Conservation (phyloP, 2,888 invertebrate species). For the Xanthorhoe designata region DNA sequence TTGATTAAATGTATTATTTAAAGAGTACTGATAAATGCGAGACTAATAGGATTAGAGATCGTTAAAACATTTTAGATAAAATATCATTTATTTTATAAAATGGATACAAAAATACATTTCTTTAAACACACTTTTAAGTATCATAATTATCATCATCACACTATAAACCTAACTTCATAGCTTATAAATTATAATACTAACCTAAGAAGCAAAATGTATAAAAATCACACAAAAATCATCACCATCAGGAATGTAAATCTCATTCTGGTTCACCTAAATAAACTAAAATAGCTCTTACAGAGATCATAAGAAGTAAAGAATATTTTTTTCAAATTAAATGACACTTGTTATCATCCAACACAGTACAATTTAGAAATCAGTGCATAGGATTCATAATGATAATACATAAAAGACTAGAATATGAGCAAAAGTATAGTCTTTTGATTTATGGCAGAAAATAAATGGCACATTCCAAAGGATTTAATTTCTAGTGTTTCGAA, state of each 20-base stretch:
- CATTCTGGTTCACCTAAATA: slow-evolving; percentile 56
- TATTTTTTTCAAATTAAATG: slow-evolving; percentile 16
- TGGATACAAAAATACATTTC: slow-evolving; percentile 69
- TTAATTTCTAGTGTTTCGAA: slow-evolving; percentile 12
- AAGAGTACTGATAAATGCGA: too few species aligned
- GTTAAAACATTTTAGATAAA: slow-evolving; percentile 34
- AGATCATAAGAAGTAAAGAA: slow-evolving; percentile 55
- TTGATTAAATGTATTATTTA: neutral
- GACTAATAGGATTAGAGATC: neutral
- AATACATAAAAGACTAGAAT: slow-evolving; percentile 78
- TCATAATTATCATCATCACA: slow-evolving; percentile 57
- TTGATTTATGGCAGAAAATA: slow-evolving; percentile 71
- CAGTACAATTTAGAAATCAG: slow-evolving; percentile 28
- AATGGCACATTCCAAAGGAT: slow-evolving; percentile 68
- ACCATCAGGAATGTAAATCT: slow-evolving; percentile 66
- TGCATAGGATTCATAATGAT: slow-evolving; percentile 35
- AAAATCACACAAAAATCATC: slow-evolving; percentile 50
- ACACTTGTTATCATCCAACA: slow-evolving; percentile 16
- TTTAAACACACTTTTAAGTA: slow-evolving; percentile 57
- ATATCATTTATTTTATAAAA: slow-evolving; percentile 58
- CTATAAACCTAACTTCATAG: slow-evolving; percentile 42
- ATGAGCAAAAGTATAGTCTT: slow-evolving; percentile 79
- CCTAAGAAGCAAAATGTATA: slow-evolving; percentile 35
- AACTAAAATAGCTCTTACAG: slow-evolving; percentile 56
- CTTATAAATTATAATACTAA: slow-evolving; percentile 19